These are phyloP conservation scores for Triops longicaudatus DNA, from an alignment of 1,140 invertebrate genomes.

Conservation along the genomic window DNA sequence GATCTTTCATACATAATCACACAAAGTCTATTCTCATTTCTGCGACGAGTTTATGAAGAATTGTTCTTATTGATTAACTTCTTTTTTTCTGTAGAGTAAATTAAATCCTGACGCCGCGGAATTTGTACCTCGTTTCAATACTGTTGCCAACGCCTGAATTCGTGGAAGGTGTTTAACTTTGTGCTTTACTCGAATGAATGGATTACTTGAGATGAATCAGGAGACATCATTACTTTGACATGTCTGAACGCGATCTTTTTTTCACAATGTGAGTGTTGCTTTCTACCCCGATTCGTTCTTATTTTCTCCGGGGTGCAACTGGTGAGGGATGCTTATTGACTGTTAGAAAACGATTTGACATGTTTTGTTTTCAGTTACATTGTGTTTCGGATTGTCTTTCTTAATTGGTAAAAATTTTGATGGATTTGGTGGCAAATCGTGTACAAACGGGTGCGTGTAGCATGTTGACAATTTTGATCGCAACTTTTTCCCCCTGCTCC, in stretches of 20 bases:
- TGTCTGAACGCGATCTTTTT: neutral
- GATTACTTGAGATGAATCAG: neutral
- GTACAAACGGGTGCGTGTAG: slow-evolving; percentile 1
- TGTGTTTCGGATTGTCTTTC: neutral
- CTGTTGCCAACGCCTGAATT: slow-evolving; percentile 16
- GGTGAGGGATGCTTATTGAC: neutral
- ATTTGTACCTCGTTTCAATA: slow-evolving; percentile 50
- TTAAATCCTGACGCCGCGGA: slow-evolving; percentile 69
- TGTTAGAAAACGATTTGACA: neutral
- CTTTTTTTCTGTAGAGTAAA: slow-evolving; percentile 48
- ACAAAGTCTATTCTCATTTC: too few species aligned
- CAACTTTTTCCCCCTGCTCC: neutral
- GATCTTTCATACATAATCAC: too few species aligned
- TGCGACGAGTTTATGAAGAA: too few species aligned
- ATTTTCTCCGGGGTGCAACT: neutral
- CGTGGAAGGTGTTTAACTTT: neutral
- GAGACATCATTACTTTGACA: neutral
- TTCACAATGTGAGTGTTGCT: too few species aligned
- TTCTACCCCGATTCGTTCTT: neutral
- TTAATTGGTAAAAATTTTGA: neutral
- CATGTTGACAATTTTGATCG: neutral
- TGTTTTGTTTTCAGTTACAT: too few species aligned
- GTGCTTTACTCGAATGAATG: neutral
- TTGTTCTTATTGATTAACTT: slow-evolving; percentile 16
- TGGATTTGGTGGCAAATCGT: neutral